Base-by-base conservation (phyloP, 2,797 vertebrate species). In the Tympanoctomys barrerae region DNA sequence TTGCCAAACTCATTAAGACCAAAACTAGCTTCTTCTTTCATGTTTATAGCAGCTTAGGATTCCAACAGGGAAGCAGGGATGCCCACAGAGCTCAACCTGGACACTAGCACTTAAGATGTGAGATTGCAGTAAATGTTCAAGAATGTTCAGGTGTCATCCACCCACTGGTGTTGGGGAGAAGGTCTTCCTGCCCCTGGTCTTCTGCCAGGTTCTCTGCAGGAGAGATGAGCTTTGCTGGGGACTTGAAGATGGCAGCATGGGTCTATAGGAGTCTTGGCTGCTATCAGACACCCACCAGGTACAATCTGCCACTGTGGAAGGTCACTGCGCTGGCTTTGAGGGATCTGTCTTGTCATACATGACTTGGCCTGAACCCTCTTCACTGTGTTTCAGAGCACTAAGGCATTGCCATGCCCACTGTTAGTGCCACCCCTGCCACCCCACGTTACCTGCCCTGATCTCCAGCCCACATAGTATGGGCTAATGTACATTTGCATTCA, bases 1-100 rank as follows among this genome's bases (percentile, higher is more conserved):
- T 64, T 26, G 79, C 88, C 82, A 97, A 96, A 62, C 64, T 93
- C 96, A 93, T 66, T 88, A 49, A 86, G 94, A 86, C 11, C 13
- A 39, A 0, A 4, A 42, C n/a, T 12, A 14, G 86, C 26, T 39
- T 62, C 83, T 80, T 82, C 83, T 80, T 82, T 92, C 66, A 42
- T 73, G 77, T 82, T 62, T 84, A 84, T 0, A 9, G 71, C 62
- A 54, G 90, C 82, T 66, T 26, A 73, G 59, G 78, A 39, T 80
- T 90, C 91, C 28, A 16, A n/a, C 59, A 70, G 70, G 19, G 39
- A 59, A 18, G 85, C 39, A 36, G 87, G 31, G 19, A 42, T 0
- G 14, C 83, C 80, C 26, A 3, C 39, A 0, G 86, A n/a, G 28
- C 54, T 11, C 42, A 54, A 57, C 77, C 77, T 33, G n/a, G 59